phyloP scores from a whole-genome alignment of 2,888 invertebrate genomes.

The Leucozona laternaria region DNA sequence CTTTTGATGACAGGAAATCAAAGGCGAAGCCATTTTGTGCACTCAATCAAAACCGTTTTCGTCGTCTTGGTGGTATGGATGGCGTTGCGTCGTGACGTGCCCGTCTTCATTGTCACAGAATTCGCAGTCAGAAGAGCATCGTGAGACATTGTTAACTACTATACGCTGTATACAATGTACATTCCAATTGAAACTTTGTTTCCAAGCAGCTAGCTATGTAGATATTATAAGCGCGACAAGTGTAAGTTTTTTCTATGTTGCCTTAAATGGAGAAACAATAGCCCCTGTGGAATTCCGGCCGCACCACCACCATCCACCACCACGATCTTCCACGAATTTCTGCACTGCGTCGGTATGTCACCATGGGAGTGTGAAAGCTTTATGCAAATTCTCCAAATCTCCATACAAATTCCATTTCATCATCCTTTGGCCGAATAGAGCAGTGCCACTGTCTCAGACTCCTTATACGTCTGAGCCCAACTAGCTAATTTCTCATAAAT shows the following conservation, averaged over 20 bases:
- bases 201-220: not conserved
- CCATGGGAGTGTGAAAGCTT: slow-evolving; percentile 29
- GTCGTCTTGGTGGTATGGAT: not conserved
- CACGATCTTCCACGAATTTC: not conserved
- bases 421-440: slow-evolving; percentile 2
- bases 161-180: slow-evolving; percentile 26
- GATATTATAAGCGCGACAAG: not conserved
- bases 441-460: not conserved
- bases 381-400: slow-evolving; percentile 53
- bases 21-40: slow-evolving; percentile 71
- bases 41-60: slow-evolving; percentile 63
- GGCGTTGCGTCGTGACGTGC: not conserved
- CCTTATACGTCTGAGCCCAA: slow-evolving; percentile 39
- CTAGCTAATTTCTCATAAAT: slow-evolving; percentile 64
- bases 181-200: slow-evolving; percentile 70
- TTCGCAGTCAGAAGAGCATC: slow-evolving; percentile 12
- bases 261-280: slow-evolving; percentile 22
- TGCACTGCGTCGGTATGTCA: slow-evolving; percentile 26
- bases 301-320: not conserved
- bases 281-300: not conserved
- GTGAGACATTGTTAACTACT: slow-evolving; percentile 54
- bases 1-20: slow-evolving; percentile 75
- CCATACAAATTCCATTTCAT: slow-evolving; percentile 2
- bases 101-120: not conserved
- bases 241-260: slow-evolving; percentile 3